These are phyloP conservation scores for Chrysemys picta DNA, from an alignment of 2,113 vertebrate species.

Conservation along the genomic window DNA sequence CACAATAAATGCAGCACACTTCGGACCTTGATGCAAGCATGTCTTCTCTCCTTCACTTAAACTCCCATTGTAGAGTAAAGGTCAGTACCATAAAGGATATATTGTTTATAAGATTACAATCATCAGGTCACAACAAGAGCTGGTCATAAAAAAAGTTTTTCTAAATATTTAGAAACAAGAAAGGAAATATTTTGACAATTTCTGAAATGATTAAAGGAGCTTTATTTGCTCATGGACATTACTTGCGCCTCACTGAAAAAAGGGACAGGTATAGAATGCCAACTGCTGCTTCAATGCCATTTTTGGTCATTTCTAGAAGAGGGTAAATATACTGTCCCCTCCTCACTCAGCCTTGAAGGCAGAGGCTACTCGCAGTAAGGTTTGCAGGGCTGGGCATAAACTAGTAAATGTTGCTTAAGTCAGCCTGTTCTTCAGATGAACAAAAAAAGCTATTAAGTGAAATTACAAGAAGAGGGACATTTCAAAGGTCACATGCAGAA, in stretches of 20 bases:
- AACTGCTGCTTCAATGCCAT: neutral
- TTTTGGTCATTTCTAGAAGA: neutral
- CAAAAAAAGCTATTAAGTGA: neutral
- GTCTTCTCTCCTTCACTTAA: neutral
- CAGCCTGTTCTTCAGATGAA: neutral
- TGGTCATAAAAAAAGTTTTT: neutral
- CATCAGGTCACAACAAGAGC: neutral
- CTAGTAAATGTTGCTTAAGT: neutral
- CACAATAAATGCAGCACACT: accelerated
- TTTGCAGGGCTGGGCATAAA: neutral
- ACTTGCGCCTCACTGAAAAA: neutral
- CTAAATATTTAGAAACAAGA: neutral
- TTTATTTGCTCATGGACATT: neutral
- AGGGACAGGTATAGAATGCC: neutral
- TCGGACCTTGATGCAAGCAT: neutral
- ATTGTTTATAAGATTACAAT: neutral
- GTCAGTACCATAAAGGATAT: neutral
- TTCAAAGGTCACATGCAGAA: neutral
- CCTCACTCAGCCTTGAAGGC: neutral
- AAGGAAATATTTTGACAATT: neutral
- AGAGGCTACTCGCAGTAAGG: neutral
- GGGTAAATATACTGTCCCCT: neutral
- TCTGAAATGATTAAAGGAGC: neutral
- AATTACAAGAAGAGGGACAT: neutral
- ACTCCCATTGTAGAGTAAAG: neutral